phyloP scores from a whole-genome alignment of 2,113 vertebrate genomes.

The Epinephelus cyanopodus region DNA sequence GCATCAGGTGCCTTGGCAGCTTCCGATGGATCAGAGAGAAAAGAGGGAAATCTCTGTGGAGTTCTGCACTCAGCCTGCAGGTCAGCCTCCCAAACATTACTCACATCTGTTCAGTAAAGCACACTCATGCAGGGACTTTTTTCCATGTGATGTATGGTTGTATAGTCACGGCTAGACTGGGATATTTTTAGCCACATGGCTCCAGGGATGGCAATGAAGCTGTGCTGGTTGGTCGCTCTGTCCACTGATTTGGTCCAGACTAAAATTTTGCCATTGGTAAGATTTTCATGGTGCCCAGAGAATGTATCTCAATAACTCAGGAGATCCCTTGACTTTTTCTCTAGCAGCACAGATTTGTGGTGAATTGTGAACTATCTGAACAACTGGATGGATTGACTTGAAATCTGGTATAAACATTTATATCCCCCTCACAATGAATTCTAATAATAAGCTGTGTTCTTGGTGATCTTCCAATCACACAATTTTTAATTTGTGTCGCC shows the following conservation, averaged over 20 bases:
- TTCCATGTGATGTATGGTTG: background rate
- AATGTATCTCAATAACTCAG: background rate
- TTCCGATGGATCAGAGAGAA: conserved; percentile 94
- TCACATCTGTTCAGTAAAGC: conserved; percentile 22
- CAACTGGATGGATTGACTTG: background rate
- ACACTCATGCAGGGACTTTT: background rate
- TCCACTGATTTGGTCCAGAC: background rate
- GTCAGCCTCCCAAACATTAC: conserved; percentile 79
- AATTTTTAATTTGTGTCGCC: background rate
- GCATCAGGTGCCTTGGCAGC: conserved; percentile 99
- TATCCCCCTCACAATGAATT: background rate
- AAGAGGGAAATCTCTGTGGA: conserved; percentile 94
- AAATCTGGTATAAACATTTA: background rate
- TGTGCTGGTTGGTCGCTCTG: background rate
- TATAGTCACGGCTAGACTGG: background rate
- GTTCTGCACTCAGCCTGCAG: conserved; percentile 96
- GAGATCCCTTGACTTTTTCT: background rate
- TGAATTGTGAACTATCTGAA: background rate
- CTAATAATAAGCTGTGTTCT: background rate
- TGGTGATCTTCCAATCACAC: background rate
- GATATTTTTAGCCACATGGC: background rate
- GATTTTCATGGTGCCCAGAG: background rate
- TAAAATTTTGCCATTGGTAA: background rate
- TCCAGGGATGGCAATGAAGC: background rate
- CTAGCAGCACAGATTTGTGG: background rate